Evolutionary conservation across 2,797 vertebrate species (phyloP).

Genomic region (Chelidonichthys spinosus): DNA sequence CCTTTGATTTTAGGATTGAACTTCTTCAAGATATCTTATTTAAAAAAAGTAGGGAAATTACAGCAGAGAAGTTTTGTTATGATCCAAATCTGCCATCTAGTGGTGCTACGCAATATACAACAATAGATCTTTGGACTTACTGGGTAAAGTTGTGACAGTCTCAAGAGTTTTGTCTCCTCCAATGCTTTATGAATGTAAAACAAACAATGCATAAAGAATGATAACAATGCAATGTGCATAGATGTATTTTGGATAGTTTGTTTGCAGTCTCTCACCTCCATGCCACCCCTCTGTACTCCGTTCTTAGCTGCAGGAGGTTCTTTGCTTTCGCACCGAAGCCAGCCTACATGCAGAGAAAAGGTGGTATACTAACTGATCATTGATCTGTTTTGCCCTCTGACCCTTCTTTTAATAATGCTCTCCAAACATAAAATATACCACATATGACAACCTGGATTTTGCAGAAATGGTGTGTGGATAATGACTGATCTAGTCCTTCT

Average conservation of each 20-base stretch:
- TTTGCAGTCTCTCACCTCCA: conserved; percentile 88
- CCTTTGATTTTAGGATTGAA: conserved; percentile 91
- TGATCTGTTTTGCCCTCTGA: neutral
- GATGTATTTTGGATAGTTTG: neutral
- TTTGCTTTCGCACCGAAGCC: conserved; percentile 86
- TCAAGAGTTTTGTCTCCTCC: conserved; percentile 90
- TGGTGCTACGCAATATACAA: conserved; percentile 24
- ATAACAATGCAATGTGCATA: neutral
- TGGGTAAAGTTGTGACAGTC: conserved; percentile 91
- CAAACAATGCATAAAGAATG: neutral
- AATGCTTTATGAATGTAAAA: conserved; percentile 78
- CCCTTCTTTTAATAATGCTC: neutral
- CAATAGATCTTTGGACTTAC: conserved; percentile 81
- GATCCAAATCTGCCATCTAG: conserved; percentile 57
- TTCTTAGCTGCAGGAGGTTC: conserved; percentile 65
- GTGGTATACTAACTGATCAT: neutral
- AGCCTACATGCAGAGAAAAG: conserved; percentile 76
- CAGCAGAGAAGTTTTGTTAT: conserved; percentile 3
- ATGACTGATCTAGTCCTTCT: neutral
- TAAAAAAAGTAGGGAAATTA: conserved; percentile 2
- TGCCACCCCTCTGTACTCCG: conserved; percentile 88
- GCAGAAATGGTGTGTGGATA: neutral
- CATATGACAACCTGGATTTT: neutral
- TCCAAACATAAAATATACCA: neutral
- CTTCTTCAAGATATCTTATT: conserved; percentile 92